Conservation (phyloP, 2,113 vertebrate genomes). For the Mohoua ochrocephala region DNA sequence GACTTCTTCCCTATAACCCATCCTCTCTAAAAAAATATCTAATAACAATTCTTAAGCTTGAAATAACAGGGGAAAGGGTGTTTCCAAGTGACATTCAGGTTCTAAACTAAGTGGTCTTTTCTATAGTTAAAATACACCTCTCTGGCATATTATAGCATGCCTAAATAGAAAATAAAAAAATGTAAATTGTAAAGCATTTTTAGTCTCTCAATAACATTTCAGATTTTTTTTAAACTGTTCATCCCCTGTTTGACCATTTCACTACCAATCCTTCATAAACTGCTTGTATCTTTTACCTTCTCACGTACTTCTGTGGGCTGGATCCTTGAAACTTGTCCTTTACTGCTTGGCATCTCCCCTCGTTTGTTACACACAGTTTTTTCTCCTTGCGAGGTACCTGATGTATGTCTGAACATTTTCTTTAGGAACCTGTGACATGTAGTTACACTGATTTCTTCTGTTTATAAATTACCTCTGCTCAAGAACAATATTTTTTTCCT, state of each 20-base stretch:
- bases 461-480: neutral
- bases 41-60: neutral
- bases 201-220: neutral
- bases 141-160: neutral
- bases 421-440: neutral
- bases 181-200: neutral
- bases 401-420: neutral
- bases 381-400: neutral
- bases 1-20: neutral
- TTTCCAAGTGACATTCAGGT: neutral
- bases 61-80: neutral
- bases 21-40: neutral
- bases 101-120: neutral
- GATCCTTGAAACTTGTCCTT: neutral
- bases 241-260: neutral
- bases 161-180: neutral
- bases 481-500: neutral
- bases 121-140: neutral
- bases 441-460: neutral
- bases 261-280: neutral
- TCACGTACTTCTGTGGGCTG: neutral
- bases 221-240: neutral
- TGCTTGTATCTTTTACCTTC: neutral
- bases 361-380: neutral
- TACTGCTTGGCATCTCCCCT: neutral